These are phyloP conservation scores for Suncus etruscus DNA, from an alignment of 2,113 vertebrate genomes.

Conservation along the genomic window DNA sequence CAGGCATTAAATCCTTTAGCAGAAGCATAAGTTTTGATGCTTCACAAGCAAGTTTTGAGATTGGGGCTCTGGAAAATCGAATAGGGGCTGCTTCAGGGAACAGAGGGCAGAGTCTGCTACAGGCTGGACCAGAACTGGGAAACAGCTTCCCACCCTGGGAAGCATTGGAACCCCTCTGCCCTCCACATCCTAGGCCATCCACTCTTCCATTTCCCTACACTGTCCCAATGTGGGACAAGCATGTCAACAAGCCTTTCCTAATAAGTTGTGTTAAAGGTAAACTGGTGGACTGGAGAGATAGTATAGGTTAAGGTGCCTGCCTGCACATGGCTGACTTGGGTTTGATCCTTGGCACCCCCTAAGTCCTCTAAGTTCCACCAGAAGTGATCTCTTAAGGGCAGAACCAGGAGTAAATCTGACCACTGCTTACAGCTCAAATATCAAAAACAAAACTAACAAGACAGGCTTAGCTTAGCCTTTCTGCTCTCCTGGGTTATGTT, in stretches of 20 bases:
- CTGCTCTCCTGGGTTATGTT: too few relatives aligned
- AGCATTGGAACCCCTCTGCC: neutral
- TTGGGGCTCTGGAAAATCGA: neutral
- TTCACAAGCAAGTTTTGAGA: neutral
- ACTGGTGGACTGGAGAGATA: neutral
- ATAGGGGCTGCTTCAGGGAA: neutral
- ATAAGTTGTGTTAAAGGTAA: neutral
- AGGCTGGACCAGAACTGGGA: too few relatives aligned
- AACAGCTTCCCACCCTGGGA: neutral
- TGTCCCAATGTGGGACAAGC: neutral
- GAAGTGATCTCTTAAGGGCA: too few relatives aligned
- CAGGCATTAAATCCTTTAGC: too few relatives aligned
- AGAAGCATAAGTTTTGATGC: neutral
- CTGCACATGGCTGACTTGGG: too few relatives aligned
- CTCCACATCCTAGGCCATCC: neutral
- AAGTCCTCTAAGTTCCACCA: too few relatives aligned
- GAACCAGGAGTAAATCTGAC: too few relatives aligned
- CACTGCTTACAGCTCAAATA: too few relatives aligned
- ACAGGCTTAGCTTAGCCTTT: too few relatives aligned
- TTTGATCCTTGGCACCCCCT: too few relatives aligned
- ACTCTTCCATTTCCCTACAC: fast-evolving
- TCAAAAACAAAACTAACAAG: too few relatives aligned
- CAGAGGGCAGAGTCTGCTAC: neutral
- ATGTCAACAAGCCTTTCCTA: neutral
- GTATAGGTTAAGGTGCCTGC: too few relatives aligned